These are phyloP conservation scores for Saccostrea cuccullata DNA, from an alignment of 1,140 invertebrate species.

Conservation along the genomic window DNA sequence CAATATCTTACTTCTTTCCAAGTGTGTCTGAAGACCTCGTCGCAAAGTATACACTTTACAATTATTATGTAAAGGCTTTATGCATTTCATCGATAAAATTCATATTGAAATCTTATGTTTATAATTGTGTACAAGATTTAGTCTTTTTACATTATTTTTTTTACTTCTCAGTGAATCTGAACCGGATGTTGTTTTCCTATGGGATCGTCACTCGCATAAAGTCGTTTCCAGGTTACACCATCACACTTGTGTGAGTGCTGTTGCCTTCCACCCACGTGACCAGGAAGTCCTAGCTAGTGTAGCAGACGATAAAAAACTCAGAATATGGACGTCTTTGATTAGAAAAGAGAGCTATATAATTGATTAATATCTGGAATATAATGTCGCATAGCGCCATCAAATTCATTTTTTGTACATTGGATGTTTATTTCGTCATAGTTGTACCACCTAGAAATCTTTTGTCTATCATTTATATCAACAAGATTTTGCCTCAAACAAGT, in stretches of 20 bases:
- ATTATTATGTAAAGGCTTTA: background rate
- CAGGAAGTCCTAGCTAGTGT: slow-evolving; percentile 37
- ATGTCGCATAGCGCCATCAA: too few relatives aligned
- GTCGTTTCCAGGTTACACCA: background rate
- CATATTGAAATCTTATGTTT: too few relatives aligned
- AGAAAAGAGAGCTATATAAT: background rate
- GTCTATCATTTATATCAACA: too few relatives aligned
- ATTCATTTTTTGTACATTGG: too few relatives aligned
- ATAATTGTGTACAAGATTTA: background rate
- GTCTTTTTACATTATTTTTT: background rate
- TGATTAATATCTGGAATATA: too few relatives aligned
- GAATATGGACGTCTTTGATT: slow-evolving; percentile 17
- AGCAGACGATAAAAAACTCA: slow-evolving; percentile 33
- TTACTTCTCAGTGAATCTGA: background rate
- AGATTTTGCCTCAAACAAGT: too few relatives aligned
- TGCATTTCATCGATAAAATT: background rate
- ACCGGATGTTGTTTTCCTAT: background rate
- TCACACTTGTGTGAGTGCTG: slow-evolving; percentile 33
- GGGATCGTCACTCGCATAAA: background rate
- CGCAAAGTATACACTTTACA: background rate
- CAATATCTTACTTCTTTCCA: background rate
- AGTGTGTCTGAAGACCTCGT: background rate
- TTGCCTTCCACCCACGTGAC: slow-evolving; percentile 43
- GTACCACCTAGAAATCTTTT: too few relatives aligned
- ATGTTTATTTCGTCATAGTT: too few relatives aligned